These are phyloP conservation scores for Nerophis ophidion DNA, from an alignment of 2,113 vertebrate species.

Conservation along the genomic window DNA sequence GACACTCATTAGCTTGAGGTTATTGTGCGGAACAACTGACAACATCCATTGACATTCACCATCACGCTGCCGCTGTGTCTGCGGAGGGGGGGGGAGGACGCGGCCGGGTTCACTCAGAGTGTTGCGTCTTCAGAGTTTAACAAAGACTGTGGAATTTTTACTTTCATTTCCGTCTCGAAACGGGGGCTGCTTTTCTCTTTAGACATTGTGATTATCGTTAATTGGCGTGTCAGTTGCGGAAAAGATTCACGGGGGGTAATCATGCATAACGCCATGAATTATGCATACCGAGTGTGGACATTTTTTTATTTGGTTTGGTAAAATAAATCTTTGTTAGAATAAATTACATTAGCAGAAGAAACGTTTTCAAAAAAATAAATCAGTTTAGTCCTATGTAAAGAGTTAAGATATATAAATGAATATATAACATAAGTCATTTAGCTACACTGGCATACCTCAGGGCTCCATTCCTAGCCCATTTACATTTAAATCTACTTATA, in stretches of 20 bases:
- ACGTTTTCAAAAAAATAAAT: neutral
- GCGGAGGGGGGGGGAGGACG: neutral
- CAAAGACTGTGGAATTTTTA: constrained; percentile 1
- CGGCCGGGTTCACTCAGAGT: constrained; percentile 6
- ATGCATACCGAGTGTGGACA: no score
- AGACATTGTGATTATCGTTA: neutral
- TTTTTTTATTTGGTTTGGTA: neutral
- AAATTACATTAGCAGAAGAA: neutral
- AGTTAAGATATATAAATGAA: no score
- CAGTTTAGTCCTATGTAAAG: neutral
- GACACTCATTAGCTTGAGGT: constrained; percentile 17
- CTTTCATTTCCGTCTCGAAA: neutral
- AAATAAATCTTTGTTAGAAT: neutral
- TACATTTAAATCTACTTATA: no score
- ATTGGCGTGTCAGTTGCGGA: neutral
- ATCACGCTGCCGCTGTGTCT: neutral
- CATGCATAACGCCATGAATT: neutral
- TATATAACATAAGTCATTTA: no score
- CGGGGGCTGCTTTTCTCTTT: neutral
- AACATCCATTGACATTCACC: constrained; percentile 12
- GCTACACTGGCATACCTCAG: no score
- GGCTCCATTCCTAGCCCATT: no score
- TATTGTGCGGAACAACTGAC: neutral
- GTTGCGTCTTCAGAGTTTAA: constrained; percentile 5
- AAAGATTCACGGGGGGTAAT: neutral